phyloP scores from a whole-genome alignment of 2,888 invertebrate species.

The Epinotia brunnichana region DNA sequence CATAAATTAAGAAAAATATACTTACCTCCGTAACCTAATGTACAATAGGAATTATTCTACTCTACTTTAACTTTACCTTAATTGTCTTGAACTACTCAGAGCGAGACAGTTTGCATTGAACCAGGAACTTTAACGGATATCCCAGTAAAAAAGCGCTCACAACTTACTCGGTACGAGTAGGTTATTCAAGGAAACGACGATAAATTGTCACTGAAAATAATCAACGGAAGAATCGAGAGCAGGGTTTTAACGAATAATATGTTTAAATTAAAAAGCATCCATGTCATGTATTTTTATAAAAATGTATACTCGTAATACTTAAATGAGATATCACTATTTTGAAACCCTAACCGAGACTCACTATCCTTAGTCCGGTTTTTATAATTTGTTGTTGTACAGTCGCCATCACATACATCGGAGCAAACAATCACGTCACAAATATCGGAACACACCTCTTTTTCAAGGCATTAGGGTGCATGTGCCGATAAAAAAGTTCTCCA shows the following conservation, averaged over 20 bases:
- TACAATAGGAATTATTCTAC: neutral
- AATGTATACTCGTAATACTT: too few relatives aligned
- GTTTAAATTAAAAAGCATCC: too few relatives aligned
- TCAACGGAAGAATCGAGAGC: neutral
- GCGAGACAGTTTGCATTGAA: slow-evolving; percentile 23
- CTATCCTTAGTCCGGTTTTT: too few relatives aligned
- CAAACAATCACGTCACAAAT: too few relatives aligned
- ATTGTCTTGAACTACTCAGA: slow-evolving; percentile 15
- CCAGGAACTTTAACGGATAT: slow-evolving; percentile 12
- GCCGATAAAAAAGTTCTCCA: too few relatives aligned
- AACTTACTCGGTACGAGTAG: slow-evolving; percentile 8
- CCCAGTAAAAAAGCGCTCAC: slow-evolving; percentile 20
- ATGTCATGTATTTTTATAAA: too few relatives aligned
- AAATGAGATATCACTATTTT: neutral
- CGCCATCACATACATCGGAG: too few relatives aligned
- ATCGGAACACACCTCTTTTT: too few relatives aligned
- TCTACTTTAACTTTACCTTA: neutral
- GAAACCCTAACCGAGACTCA: too few relatives aligned
- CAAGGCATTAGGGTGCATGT: too few relatives aligned
- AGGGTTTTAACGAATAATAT: neutral
- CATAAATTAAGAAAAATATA: neutral
- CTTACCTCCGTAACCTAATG: neutral
- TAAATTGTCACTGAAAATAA: neutral
- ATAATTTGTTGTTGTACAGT: too few relatives aligned
- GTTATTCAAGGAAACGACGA: neutral